phyloP scores from a whole-genome alignment of 1,140 invertebrate species.

The Bemisia tabaci region DNA sequence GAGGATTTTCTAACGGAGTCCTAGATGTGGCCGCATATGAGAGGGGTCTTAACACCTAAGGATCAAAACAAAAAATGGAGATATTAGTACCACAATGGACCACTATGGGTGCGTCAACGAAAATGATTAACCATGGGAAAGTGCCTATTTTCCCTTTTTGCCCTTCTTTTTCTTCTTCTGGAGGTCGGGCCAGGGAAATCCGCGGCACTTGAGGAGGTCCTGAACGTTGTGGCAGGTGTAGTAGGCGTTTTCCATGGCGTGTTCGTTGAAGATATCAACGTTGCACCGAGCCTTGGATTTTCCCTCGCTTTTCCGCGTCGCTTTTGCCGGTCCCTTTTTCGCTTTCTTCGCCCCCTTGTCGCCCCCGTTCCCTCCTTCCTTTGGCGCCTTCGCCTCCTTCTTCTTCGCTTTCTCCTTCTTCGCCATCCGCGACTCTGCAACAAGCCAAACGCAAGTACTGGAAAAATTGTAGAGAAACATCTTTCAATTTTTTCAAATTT shows the following conservation, averaged over 20 bases:
- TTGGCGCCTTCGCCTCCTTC: constrained; percentile 19
- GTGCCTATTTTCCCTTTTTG: constrained; percentile 31
- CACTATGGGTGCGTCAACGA: no score
- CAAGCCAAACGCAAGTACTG: no score
- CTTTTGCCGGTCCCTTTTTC: constrained; percentile 34
- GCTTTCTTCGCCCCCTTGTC: constrained; percentile 27
- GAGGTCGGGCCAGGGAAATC: constrained; percentile 67
- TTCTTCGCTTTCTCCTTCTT: not conserved
- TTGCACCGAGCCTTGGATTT: constrained; percentile 41
- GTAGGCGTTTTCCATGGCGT: constrained; percentile 79
- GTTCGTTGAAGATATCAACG: constrained; percentile 68
- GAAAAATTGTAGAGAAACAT: no score
- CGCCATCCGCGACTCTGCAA: no score
- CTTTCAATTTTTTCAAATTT: no score
- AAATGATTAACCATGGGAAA: no score
- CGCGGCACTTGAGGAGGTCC: constrained; percentile 56
- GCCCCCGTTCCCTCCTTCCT: not conserved
- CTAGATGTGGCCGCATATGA: no score
- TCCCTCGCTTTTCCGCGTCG: constrained; percentile 40
- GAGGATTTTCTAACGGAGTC: no score
- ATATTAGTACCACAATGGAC: no score
- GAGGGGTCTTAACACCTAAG: no score
- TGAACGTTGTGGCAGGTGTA: constrained; percentile 78
- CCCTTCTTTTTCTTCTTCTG: constrained; percentile 64
- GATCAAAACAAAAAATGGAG: no score